These are phyloP conservation scores for Drosophila melanosoma DNA, from an alignment of 2,888 invertebrate species.

Conservation along the genomic window DNA sequence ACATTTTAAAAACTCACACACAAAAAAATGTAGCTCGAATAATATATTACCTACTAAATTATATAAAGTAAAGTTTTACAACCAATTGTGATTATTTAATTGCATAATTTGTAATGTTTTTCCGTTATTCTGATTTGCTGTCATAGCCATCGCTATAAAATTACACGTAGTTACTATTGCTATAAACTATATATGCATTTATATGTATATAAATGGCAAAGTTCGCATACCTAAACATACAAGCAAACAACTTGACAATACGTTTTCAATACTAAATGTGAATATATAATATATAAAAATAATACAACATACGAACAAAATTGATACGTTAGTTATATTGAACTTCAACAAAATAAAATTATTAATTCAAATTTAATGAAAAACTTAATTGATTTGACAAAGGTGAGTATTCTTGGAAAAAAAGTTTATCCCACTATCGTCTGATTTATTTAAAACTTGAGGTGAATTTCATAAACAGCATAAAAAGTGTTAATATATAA, in stretches of 20 bases:
- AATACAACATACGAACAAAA: slow-evolving; percentile 15
- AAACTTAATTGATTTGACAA: not conserved
- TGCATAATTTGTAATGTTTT: slow-evolving; percentile 62
- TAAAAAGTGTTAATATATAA: not conserved
- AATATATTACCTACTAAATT: slow-evolving; percentile 45
- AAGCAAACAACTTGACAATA: slow-evolving; percentile 81
- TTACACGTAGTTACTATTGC: slow-evolving; percentile 50
- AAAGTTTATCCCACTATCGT: not conserved
- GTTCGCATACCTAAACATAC: slow-evolving; percentile 35
- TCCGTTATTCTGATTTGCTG: slow-evolving; percentile 44
- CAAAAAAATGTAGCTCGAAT: slow-evolving; percentile 49
- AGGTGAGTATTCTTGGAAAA: not conserved
- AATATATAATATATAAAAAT: slow-evolving; percentile 32
- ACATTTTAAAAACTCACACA: slow-evolving; percentile 40
- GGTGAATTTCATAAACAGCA: not conserved
- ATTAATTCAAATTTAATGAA: slow-evolving; percentile 33
- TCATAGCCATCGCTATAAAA: slow-evolving; percentile 29
- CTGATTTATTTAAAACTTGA: not conserved
- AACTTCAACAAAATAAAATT: slow-evolving; percentile 59
- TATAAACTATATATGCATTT: slow-evolving; percentile 28
- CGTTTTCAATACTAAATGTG: slow-evolving; percentile 76
- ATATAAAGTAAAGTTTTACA: slow-evolving; percentile 45
- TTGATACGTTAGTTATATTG: slow-evolving; percentile 41
- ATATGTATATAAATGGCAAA: slow-evolving; percentile 19
- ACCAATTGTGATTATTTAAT: slow-evolving; percentile 73